These are phyloP conservation scores for Euwallacea similis DNA, from an alignment of 1,140 invertebrate genomes.

Conservation along the genomic window DNA sequence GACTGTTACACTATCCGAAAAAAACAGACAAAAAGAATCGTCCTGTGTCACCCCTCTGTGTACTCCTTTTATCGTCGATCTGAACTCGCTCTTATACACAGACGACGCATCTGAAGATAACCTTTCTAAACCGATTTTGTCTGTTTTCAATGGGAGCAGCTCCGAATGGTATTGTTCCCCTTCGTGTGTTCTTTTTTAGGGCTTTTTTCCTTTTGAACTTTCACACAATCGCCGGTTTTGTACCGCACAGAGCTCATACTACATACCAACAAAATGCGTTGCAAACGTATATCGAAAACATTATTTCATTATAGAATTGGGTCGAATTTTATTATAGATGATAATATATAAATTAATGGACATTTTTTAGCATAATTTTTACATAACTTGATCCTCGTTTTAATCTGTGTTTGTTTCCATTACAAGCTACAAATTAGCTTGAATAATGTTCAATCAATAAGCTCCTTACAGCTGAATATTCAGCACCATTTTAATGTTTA, in stretches of 20 bases:
- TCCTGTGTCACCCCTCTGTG: slow-evolving; percentile 25
- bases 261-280: no score
- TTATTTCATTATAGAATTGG: neutral
- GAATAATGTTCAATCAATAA: no score
- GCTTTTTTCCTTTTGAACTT: slow-evolving; percentile 17
- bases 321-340: neutral
- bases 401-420: slow-evolving; percentile 15
- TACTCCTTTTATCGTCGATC: slow-evolving; percentile 37
- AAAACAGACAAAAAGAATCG: slow-evolving; percentile 23
- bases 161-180: slow-evolving; percentile 37
- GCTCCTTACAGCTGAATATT: no score
- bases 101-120: slow-evolving; percentile 39
- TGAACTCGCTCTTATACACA: slow-evolving; percentile 30
- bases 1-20: neutral
- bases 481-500: no score
- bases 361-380: slow-evolving; percentile 30
- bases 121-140: slow-evolving; percentile 47
- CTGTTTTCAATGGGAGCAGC: slow-evolving; percentile 42
- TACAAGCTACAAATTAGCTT: neutral
- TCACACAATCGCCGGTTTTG: neutral
- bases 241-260: no score
- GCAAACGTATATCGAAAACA: no score
- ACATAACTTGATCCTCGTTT: slow-evolving; percentile 26
- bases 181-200: slow-evolving; percentile 23
- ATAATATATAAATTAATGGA: slow-evolving; percentile 15